These are phyloP conservation scores for Trichechus manatus DNA, from an alignment of 2,113 vertebrate genomes.

Conservation along the genomic window DNA sequence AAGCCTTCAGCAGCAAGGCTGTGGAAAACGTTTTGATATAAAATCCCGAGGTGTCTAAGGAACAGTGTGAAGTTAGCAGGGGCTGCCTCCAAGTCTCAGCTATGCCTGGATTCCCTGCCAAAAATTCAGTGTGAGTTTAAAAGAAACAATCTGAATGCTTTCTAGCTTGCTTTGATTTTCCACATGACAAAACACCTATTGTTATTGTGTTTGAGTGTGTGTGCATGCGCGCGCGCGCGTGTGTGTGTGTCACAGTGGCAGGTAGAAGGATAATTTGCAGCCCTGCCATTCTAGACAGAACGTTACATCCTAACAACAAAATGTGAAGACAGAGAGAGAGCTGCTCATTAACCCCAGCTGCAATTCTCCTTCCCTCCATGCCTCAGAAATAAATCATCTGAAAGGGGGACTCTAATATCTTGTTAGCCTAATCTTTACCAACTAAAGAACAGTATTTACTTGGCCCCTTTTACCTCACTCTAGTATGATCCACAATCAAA, in stretches of 20 bases:
- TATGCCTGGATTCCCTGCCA: not conserved
- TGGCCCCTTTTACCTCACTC: not conserved
- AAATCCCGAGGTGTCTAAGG: not conserved
- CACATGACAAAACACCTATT: constrained; percentile 27
- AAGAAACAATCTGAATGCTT: constrained; percentile 41
- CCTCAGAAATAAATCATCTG: not conserved
- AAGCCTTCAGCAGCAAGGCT: not conserved
- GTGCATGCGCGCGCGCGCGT: no score
- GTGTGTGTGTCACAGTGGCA: not conserved
- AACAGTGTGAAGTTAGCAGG: constrained; percentile 14
- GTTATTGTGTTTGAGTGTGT: not conserved
- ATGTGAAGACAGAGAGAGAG: not conserved
- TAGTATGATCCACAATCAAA: not conserved
- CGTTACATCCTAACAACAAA: not conserved
- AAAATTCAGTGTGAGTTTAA: constrained; percentile 49
- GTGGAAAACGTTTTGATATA: constrained; percentile 25
- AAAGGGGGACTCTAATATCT: not conserved
- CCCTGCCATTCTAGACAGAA: not conserved
- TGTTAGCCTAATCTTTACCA: not conserved
- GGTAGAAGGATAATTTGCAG: constrained; percentile 24
- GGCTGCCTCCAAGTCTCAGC: constrained; percentile 31
- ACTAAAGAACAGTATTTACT: not conserved
- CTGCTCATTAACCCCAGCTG: not conserved
- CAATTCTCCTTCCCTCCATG: not conserved
- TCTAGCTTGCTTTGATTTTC: constrained; percentile 71